phyloP scores from a whole-genome alignment of 2,113 vertebrate genomes.

The Balaenoptera acutorostrata region DNA sequence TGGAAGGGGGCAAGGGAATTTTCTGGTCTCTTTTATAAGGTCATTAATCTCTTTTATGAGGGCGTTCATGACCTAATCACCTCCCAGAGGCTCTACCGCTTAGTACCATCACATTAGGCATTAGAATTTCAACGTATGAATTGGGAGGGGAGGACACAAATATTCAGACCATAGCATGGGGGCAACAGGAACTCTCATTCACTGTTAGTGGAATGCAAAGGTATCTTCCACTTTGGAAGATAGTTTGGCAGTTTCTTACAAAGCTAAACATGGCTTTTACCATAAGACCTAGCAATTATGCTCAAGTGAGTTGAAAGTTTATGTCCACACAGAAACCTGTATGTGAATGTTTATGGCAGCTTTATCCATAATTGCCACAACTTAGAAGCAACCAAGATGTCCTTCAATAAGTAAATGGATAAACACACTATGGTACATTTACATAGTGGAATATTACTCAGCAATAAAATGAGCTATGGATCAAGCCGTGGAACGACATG shows the following conservation, averaged over 20 bases:
- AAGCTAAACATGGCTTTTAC: neutral
- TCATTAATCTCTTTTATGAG: neutral
- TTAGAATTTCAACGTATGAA: neutral
- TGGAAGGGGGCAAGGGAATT: neutral
- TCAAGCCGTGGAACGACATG: neutral
- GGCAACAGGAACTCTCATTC: neutral
- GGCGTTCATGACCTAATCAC: neutral
- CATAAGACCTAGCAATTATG: neutral
- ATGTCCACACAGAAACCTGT: neutral
- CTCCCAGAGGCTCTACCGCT: neutral
- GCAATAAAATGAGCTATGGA: neutral
- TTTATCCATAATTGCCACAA: slow-evolving; percentile 1
- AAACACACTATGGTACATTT: neutral
- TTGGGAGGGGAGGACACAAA: neutral
- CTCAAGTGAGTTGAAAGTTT: neutral
- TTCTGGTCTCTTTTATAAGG: neutral
- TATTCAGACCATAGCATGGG: neutral
- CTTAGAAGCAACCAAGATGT: neutral
- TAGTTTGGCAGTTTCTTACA: neutral
- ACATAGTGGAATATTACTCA: neutral
- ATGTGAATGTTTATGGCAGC: neutral
- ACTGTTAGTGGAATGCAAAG: neutral
- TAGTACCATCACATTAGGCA: neutral
- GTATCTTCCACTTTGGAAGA: neutral
- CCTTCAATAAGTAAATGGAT: neutral